Base-by-base conservation (phyloP, 1,140 invertebrate species). In the Brachionus asplanchnoidis region DNA sequence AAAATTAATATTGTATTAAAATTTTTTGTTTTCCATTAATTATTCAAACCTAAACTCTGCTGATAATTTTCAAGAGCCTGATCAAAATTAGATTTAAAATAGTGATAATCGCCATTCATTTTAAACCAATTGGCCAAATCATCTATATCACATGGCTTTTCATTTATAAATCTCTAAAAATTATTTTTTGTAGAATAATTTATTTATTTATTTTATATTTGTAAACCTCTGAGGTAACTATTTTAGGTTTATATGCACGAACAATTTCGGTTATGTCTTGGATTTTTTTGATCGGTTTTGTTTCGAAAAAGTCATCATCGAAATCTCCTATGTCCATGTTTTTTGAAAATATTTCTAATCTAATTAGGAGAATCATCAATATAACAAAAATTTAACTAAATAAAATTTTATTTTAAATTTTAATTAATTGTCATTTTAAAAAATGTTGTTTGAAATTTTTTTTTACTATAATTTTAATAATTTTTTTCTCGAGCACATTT, bases 251-350 rank as follows among this genome's bases (percentile, higher is more conserved):
- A 36, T 82, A 82, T 14, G 14, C 26, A n/a, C 26, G 8, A 82
- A 82, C 66, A 12, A 82, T 36, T 44, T 40, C 79, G 42, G 53
- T 44, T 17, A 82, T 8, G 23, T 82, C 79, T 20, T 66, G 32
- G 12, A 17, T 44, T 42, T 82, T 82, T 60, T 46, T 82, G 12
- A 36, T 32, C 20, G 53, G 53, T 68, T 82, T 82, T 46, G 28
- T 32, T 26, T 82, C 79, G 65, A 82, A 82, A 20, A 82, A 68
- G 36, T 82, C 79, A 44, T 82, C 79, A 12, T 82, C 79, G 65
- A 60, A 82, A 82, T 65, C 79, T 82, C 79, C 79, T 23, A 65
- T 23, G 26, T 82, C 53, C 79, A 65, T 68, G 6, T 42, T 17
- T 17, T 26, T 32, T 60, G 14, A 50, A 50, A 26, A 46, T 79